These are phyloP conservation scores for Amiota minor DNA, from an alignment of 2,888 invertebrate species.

Conservation along the genomic window DNA sequence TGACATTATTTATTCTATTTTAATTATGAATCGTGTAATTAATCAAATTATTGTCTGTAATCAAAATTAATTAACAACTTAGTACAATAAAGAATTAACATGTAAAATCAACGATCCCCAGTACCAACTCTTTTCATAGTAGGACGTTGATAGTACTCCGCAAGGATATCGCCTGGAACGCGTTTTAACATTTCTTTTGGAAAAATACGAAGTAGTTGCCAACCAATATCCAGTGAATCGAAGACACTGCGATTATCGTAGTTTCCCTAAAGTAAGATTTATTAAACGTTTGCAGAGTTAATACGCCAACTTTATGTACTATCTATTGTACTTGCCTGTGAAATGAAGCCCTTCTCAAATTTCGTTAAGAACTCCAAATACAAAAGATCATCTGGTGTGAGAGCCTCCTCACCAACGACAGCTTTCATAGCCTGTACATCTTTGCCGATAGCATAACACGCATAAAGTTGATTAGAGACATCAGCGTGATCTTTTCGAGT, in stretches of 20 bases:
- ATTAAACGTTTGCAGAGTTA: not conserved
- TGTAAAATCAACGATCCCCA: too few relatives aligned
- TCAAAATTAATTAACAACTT: too few relatives aligned
- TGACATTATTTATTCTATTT: too few relatives aligned
- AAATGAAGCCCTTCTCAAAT: conserved; percentile 99
- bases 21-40: too few relatives aligned
- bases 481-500: conserved; percentile 99
- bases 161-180: conserved; percentile 93
- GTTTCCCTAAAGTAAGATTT: conserved; percentile 78
- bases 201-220: conserved; percentile 99
- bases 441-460: conserved; percentile 99
- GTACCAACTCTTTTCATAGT: not conserved
- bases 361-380: conserved; percentile 98
- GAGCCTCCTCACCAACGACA: conserved; percentile 98
- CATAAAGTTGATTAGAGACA: conserved; percentile 99
- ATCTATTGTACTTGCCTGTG: conserved; percentile 77
- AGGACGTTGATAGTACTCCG: conserved; percentile 89
- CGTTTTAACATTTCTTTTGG: conserved; percentile 99
- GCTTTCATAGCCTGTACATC: conserved; percentile 99
- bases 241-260: conserved; percentile 99
- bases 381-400: conserved; percentile 96
- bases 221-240: conserved; percentile 98
- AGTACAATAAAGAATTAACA: too few relatives aligned
- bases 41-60: too few relatives aligned
- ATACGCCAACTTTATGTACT: too few relatives aligned